Percentiles rank a stretch among this genome's conserved stretches.
These are phyloP conservation scores for Toxonevra muliebris DNA, from an alignment of 2,888 invertebrate genomes.

Conservation along the genomic window DNA sequence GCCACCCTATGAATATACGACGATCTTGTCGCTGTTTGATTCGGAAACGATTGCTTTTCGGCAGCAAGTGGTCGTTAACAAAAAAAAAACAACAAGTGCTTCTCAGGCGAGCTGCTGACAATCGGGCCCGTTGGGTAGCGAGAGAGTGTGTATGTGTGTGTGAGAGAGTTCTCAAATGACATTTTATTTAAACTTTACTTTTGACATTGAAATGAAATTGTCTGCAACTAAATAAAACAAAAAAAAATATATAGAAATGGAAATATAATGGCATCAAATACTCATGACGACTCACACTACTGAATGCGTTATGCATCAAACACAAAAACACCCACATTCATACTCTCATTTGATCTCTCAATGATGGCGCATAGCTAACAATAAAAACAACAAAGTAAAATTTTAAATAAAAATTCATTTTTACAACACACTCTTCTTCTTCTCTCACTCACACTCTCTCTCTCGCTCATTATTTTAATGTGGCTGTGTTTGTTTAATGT, in stretches of 20 bases:
- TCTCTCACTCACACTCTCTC: not conserved
- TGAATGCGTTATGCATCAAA: not conserved
- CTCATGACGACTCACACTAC: too few relatives aligned
- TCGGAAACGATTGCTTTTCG: too few relatives aligned
- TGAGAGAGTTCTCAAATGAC: not conserved
- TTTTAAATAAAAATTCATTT: not conserved
- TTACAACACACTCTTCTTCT: not conserved
- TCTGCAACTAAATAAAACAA: constrained; percentile 34
- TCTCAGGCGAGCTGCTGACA: too few relatives aligned
- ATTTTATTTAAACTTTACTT: constrained; percentile 13
- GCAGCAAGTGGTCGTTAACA: too few relatives aligned
- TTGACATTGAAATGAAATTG: constrained; percentile 44
- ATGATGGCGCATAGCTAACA: not conserved
- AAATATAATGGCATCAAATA: too few relatives aligned
- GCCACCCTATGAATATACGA: too few relatives aligned
- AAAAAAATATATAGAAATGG: too few relatives aligned
- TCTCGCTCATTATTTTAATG: not conserved
- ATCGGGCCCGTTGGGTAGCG: too few relatives aligned
- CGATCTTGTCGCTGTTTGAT: too few relatives aligned
- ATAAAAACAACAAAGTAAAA: not conserved
- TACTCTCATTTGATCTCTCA: not conserved
- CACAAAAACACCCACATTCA: not conserved
- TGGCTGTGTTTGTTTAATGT: not conserved
- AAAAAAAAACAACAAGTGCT: too few relatives aligned
- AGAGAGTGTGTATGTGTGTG: not conserved